A percentile compares a stretch with the other conserved stretches of the same genome.
These are phyloP conservation scores for Dicroscelio sp. DNA, from an alignment of 2,888 invertebrate species.

Conservation along the genomic window DNA sequence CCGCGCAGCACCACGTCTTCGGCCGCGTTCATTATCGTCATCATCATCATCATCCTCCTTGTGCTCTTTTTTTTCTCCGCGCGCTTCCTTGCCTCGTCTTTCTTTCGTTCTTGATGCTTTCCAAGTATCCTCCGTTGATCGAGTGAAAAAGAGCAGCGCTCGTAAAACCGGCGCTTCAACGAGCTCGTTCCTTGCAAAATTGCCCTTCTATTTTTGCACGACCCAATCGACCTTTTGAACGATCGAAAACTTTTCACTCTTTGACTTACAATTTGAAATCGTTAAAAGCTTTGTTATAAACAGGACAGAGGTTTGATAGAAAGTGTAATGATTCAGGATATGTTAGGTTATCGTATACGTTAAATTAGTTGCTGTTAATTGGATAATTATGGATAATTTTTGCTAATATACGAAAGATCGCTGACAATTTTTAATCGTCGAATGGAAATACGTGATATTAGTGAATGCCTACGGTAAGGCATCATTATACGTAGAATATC, in stretches of 20 bases:
- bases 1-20: conserved; percentile 81
- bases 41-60: conserved; percentile 68
- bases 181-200: conserved; percentile 78
- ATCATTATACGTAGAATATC: too few species aligned
- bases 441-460: too few species aligned
- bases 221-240: conserved; percentile 63
- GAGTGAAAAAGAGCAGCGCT: conserved; percentile 76
- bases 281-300: too few species aligned
- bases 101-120: conserved; percentile 61
- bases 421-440: too few species aligned
- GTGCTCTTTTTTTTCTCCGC: conserved; percentile 48
- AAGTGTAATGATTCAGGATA: too few species aligned
- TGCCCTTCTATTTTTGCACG: conserved; percentile 74
- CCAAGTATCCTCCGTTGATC: conserved; percentile 72
- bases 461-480: too few species aligned
- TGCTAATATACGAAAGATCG: too few species aligned
- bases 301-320: too few species aligned
- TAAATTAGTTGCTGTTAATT: too few species aligned
- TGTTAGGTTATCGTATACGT: too few species aligned
- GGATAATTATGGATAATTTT: too few species aligned
- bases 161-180: conserved; percentile 84
- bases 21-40: conserved; percentile 70
- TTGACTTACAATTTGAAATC: too few species aligned
- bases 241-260: conserved; percentile 62
- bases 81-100: conserved; percentile 56